A percentile compares a stretch with the other conserved stretches of the same genome.
Conservation (phyloP, 1,140 invertebrate genomes). For the Papilio dardanus region DNA sequence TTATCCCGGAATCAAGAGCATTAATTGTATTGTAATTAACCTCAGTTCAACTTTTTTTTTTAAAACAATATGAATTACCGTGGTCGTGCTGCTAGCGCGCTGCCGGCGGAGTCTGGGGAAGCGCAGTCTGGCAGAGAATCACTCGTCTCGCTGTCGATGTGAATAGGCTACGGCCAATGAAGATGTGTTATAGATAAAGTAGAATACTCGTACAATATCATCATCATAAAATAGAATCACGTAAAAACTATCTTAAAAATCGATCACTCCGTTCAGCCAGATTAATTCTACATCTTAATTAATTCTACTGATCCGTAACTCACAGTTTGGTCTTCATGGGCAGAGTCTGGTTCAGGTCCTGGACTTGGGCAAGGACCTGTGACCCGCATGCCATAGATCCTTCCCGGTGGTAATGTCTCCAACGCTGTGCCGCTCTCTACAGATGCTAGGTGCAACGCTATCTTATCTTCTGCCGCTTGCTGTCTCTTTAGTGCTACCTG, state of each 20-base stretch:
- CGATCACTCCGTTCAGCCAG: too few relatives aligned
- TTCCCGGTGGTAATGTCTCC: conserved; percentile 93
- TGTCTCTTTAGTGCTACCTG: conserved; percentile 98
- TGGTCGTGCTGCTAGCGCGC: conserved; percentile 43
- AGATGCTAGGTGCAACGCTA: conserved; percentile 95
- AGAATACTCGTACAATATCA: too few relatives aligned
- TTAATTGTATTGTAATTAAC: too few relatives aligned
- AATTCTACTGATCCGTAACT: too few relatives aligned
- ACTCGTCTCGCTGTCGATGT: conserved; percentile 77
- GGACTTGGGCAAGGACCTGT: conserved; percentile 84
- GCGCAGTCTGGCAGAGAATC: conserved; percentile 72
- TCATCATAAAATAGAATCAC: too few relatives aligned
- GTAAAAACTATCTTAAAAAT: too few relatives aligned
- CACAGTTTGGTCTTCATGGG: conserved; percentile 67
- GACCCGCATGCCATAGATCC: conserved; percentile 93
- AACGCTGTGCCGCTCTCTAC: conserved; percentile 92
- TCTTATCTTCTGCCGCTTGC: conserved; percentile 98
- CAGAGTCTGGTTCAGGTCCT: conserved; percentile 68
- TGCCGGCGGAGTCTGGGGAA: conserved; percentile 61
- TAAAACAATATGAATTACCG: conserved; percentile 48
- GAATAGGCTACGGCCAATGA: conserved; percentile 62
- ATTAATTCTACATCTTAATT: too few relatives aligned
- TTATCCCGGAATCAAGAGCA: not conserved
- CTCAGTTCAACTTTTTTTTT: not conserved
- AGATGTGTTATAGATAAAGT: not conserved